Percentiles rank a stretch among this genome's conserved stretches.
Conservation (phyloP, 2,888 invertebrate genomes). For the Meteorus cinctellus region DNA sequence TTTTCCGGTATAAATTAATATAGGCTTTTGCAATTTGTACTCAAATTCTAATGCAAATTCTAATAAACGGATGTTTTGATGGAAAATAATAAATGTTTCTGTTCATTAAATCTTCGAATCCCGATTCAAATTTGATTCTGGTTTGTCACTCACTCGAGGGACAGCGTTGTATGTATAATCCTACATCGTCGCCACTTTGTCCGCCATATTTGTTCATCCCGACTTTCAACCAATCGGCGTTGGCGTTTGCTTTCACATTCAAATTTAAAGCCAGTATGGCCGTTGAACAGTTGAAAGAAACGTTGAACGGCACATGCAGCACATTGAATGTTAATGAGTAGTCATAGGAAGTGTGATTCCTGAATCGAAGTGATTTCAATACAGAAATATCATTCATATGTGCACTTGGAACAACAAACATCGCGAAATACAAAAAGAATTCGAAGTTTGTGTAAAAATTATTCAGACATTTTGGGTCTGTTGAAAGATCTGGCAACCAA, state of each 20-base stretch:
- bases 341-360: not conserved
- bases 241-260: not conserved
- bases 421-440: not conserved
- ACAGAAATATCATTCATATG: not conserved
- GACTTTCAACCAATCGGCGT: not conserved
- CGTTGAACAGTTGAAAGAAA: conserved; percentile 1
- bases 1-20: not conserved
- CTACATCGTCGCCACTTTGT: not conserved
- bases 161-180: not conserved
- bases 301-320: not conserved
- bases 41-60: not conserved
- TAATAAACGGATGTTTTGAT: not conserved
- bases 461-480: not conserved
- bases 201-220: not conserved
- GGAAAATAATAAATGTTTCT: too few relatives aligned
- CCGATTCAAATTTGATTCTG: not conserved
- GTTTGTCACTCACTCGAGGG: not conserved
- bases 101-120: not conserved
- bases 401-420: not conserved
- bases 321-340: not conserved
- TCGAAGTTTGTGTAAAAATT: not conserved
- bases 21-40: too few relatives aligned
- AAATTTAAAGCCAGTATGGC: conserved; percentile 3
- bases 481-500: too few relatives aligned
- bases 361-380: not conserved